Conservation (phyloP, 1,140 invertebrate genomes). For the Heliothis subflexa region DNA sequence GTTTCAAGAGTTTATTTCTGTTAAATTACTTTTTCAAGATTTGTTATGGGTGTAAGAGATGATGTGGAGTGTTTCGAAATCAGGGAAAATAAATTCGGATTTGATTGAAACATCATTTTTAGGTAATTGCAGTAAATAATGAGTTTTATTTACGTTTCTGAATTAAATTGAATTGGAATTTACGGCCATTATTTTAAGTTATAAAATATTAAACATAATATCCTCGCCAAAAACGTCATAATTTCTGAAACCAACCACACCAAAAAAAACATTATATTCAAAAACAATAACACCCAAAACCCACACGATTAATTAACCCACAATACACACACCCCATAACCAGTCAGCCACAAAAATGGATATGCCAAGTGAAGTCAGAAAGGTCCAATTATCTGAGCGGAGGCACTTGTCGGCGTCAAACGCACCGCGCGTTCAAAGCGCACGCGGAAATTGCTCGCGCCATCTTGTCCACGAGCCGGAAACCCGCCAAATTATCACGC, state of each 20-base stretch:
- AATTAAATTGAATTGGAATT: too few relatives aligned
- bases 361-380: conserved; percentile 17
- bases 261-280: not conserved
- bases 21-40: too few relatives aligned
- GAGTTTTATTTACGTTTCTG: too few relatives aligned
- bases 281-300: not conserved
- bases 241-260: not conserved
- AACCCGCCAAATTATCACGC: conserved; percentile 31
- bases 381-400: conserved; percentile 30
- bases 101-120: too few relatives aligned
- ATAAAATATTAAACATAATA: too few relatives aligned
- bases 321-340: not conserved
- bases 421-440: conserved; percentile 8
- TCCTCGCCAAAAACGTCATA: not conserved
- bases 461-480: conserved; percentile 34
- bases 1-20: not conserved
- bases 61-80: too few relatives aligned
- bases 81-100: too few relatives aligned
- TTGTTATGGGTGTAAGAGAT: too few relatives aligned
- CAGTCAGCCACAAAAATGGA: conserved; percentile 9
- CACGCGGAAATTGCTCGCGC: conserved; percentile 33
- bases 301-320: not conserved
- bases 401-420: not conserved
- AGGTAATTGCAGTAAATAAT: too few relatives aligned
- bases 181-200: too few relatives aligned